These are phyloP conservation scores for Scolopax mira DNA, from an alignment of 2,113 vertebrate species.

Conservation along the genomic window DNA sequence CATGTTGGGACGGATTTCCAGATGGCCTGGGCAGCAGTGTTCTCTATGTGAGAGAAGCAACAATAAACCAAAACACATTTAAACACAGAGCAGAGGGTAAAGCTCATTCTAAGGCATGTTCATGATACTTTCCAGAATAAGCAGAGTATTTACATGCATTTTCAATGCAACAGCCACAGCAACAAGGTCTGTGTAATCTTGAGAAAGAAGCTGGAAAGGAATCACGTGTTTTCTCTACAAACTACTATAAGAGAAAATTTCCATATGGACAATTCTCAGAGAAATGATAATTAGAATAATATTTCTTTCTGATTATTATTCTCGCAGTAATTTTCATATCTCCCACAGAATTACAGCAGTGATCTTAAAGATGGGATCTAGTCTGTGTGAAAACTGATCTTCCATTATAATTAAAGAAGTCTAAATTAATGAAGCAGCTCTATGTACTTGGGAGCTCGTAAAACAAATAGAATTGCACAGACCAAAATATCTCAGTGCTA, in stretches of 20 bases:
- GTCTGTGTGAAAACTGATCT: not conserved
- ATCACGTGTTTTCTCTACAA: not conserved
- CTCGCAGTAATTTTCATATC: not conserved
- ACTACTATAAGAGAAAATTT: not conserved
- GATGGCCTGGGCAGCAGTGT: slow-evolving; percentile 92
- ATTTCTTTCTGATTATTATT: not conserved
- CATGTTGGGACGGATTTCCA: slow-evolving; percentile 90
- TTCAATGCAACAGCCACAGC: not conserved
- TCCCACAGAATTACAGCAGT: not conserved
- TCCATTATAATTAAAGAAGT: not conserved
- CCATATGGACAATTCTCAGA: not conserved
- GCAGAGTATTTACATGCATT: not conserved
- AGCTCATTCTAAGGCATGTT: not conserved
- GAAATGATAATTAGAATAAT: not conserved
- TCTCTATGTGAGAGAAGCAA: slow-evolving; percentile 73
- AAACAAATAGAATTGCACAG: not conserved
- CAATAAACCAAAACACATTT: not conserved
- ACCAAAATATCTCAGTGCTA: not conserved
- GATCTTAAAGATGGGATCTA: not conserved
- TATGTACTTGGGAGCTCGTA: not conserved
- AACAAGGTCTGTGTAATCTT: not conserved
- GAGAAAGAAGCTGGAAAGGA: too few relatives aligned
- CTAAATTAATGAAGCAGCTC: not conserved
- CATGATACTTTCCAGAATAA: not conserved
- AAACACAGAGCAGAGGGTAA: not conserved